These are phyloP conservation scores for Diarsia dahlii DNA, from an alignment of 2,888 invertebrate genomes.

Conservation along the genomic window DNA sequence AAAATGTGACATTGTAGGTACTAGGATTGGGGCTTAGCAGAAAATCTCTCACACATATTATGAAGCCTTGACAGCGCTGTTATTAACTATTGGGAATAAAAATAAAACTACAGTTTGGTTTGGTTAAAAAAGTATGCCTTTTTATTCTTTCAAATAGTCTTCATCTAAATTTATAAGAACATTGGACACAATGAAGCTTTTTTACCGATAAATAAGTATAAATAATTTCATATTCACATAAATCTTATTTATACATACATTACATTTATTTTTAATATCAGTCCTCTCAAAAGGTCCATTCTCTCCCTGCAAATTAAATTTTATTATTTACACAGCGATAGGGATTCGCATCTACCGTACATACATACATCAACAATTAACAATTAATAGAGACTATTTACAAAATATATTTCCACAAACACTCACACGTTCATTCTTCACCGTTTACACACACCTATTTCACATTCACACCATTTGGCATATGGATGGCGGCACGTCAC, in stretches of 20 bases:
- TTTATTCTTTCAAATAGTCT: conserved; percentile 91
- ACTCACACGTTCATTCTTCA: conserved; percentile 83
- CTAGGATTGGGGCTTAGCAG: not conserved
- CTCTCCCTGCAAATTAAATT: conserved; percentile 91
- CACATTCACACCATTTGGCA: conserved; percentile 89
- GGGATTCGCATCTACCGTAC: conserved; percentile 90
- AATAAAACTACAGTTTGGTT: conserved; percentile 82
- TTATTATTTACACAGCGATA: conserved; percentile 90
- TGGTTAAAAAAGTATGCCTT: conserved; percentile 91
- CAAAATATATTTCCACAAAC: conserved; percentile 88
- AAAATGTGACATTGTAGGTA: not conserved
- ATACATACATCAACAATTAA: conserved; percentile 91
- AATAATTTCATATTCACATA: conserved; percentile 91
- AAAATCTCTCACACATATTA: not conserved
- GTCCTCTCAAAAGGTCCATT: conserved; percentile 91
- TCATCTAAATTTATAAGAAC: conserved; percentile 91
- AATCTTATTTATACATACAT: conserved; percentile 91
- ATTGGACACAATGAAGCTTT: conserved; percentile 91
- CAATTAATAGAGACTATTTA: conserved; percentile 91
- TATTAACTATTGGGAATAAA: not conserved
- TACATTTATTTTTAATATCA: conserved; percentile 91
- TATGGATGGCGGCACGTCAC: conserved; percentile 88
- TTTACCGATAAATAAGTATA: conserved; percentile 91
- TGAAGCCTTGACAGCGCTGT: not conserved
- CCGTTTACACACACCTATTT: conserved; percentile 80